Evolutionary conservation across 2,113 vertebrate species (phyloP).

Genomic region (Pogona vitticeps): DNA sequence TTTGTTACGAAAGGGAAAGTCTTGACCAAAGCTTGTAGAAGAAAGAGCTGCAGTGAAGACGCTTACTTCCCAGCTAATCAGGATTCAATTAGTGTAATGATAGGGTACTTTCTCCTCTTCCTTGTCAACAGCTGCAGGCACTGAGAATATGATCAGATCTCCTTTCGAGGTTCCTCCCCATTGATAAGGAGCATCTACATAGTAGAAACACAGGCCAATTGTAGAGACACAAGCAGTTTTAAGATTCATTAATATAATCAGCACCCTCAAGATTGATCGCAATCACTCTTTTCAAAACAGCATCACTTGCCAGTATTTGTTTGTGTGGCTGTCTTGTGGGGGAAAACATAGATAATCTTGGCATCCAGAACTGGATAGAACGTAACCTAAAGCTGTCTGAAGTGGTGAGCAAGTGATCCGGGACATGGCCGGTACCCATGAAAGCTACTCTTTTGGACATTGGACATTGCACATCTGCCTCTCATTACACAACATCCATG

Average conservation of each 20-base stretch:
- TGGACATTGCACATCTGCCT: not conserved
- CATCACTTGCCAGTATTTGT: too few species aligned
- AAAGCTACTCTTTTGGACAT: not conserved
- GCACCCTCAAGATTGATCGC: conserved; percentile 40
- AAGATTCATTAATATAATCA: conserved; percentile 57
- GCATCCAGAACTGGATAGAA: too few species aligned
- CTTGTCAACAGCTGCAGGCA: conserved; percentile 51
- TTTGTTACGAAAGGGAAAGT: not conserved
- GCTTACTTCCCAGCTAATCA: conserved; percentile 49
- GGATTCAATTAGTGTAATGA: conserved; percentile 50
- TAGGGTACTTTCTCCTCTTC: conserved; percentile 7
- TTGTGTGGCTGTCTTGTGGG: not conserved
- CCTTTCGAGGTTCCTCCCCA: conserved; percentile 60
- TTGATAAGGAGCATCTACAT: conserved; percentile 65
- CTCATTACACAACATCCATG: not conserved
- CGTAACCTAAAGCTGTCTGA: not conserved
- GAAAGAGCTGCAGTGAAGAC: conserved; percentile 31
- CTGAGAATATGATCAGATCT: conserved; percentile 69
- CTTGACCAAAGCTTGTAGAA: conserved; percentile 17
- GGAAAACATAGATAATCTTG: not conserved
- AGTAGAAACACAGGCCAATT: conserved; percentile 25
- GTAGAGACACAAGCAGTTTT: conserved; percentile 39
- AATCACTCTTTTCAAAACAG: not conserved
- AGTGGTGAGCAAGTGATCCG: not conserved
- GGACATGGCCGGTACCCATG: too few species aligned